Conservation (phyloP, 2,113 vertebrate species). For the Ciconia maguari region DNA sequence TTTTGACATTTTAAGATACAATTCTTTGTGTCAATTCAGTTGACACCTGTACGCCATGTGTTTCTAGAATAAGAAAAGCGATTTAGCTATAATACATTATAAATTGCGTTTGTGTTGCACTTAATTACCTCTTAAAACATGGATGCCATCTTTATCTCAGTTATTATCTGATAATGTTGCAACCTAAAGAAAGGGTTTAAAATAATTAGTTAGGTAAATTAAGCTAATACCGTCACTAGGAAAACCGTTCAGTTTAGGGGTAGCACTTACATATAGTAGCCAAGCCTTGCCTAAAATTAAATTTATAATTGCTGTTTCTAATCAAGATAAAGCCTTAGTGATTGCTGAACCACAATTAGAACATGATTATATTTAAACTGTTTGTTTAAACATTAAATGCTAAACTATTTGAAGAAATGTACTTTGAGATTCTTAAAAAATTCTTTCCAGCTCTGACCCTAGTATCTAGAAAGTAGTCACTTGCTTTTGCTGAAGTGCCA, state of each 20-base stretch:
- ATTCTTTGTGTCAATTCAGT: background rate
- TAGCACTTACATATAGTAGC: background rate
- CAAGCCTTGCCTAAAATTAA: background rate
- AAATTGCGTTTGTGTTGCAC: background rate
- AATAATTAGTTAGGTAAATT: background rate
- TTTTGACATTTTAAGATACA: background rate
- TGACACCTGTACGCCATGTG: background rate
- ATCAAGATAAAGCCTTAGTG: background rate
- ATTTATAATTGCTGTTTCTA: background rate
- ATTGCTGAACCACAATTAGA: background rate
- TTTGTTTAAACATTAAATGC: background rate
- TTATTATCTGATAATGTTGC: background rate
- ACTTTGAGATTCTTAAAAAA: background rate
- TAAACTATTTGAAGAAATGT: background rate
- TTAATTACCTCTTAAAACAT: background rate
- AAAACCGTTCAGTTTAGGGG: background rate
- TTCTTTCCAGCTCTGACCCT: background rate
- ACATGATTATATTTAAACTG: background rate
- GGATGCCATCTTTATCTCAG: background rate
- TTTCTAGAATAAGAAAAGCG: background rate
- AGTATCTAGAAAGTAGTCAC: background rate
- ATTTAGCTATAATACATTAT: background rate
- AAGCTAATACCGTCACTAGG: background rate
- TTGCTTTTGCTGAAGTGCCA: background rate
- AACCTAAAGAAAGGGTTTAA: background rate